Evolutionary conservation across 2,888 invertebrate genomes (phyloP).

Genomic region (Papilio elwesi): DNA sequence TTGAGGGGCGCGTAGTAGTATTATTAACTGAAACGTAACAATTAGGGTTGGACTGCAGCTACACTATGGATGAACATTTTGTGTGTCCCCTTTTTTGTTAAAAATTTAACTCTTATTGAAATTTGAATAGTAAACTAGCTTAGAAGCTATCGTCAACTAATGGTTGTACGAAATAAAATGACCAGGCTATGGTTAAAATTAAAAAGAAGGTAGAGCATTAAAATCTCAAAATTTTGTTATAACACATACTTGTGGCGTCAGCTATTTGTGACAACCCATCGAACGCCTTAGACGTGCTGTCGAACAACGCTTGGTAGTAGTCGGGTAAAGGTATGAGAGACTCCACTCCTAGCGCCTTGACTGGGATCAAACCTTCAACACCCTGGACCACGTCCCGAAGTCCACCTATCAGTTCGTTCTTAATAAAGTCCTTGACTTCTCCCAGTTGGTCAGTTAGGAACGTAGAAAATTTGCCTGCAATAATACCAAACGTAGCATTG

Average conservation of each 20-base stretch:
- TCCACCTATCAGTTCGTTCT: slow-evolving; percentile 73
- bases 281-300: slow-evolving; percentile 60
- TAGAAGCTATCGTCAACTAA: not conserved
- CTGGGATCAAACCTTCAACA: slow-evolving; percentile 65
- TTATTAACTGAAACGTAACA: not conserved
- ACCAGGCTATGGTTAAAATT: too few species aligned
- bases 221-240: too few species aligned
- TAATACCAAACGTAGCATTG: not conserved
- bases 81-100: not conserved
- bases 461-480: slow-evolving; percentile 69
- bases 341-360: slow-evolving; percentile 53
- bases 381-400: slow-evolving; percentile 63
- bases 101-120: not conserved
- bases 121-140: not conserved
- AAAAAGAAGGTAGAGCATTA: too few species aligned
- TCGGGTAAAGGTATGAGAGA: slow-evolving; percentile 62
- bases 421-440: slow-evolving; percentile 69
- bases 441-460: slow-evolving; percentile 65
- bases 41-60: slow-evolving; percentile 1
- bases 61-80: not conserved
- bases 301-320: slow-evolving; percentile 70
- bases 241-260: slow-evolving; percentile 81
- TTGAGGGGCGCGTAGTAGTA: not conserved
- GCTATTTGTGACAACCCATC: slow-evolving; percentile 83
- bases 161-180: not conserved